Base-by-base conservation (phyloP, 2,113 vertebrate genomes). In the Polypterus bichir region DNA sequence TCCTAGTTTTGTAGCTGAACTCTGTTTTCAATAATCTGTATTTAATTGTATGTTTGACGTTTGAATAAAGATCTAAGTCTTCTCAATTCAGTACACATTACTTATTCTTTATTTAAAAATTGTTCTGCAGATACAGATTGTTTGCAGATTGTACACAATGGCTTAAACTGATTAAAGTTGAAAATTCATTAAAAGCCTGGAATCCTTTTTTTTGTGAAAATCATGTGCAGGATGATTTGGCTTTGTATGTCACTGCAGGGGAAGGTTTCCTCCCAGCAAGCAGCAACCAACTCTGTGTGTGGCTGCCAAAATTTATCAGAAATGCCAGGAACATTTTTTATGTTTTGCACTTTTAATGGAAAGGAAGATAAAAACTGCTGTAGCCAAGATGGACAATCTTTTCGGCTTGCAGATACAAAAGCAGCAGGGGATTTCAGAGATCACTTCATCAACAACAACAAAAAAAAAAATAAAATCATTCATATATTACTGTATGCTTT, bases 261-360 rank as follows among this genome's bases (percentile, higher is more conserved):
- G 72, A 46, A 68, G 64, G 3, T 0, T 3, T 44, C 52, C 55
- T 49, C 10, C 49, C 54, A 11, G 47, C 62, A 49, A 59, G 53
- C 58, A 65, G 64, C 27, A 58, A 66, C 48, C 48, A 66, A 48
- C 53, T 0, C 0, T 0, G 0, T 58, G 3, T 3, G 49, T 0
- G 0, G 61, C 62, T 74, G 70, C 69, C 73, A 74, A 61, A 49
- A 57, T 67, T 66, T 68, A 69, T 69, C 0, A 0, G 62, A 70
- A 72, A 53, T 54, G 51, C 73, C 69, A 64, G 64, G 60, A 78
- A 63, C 63, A 59, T 47, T 70, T 10, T 61, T 8, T 64, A 64
- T 59, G 54, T 64, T 71, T 68, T 72, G 65, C 54, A 73, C 76
- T 71, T 75, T 71, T 53, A 48, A 54, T 63, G 57, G 55, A 62